Percentiles rank a stretch among this genome's conserved stretches.
These are phyloP conservation scores for Schizothorax lantsangensis DNA, from an alignment of 2,797 vertebrate genomes.

Conservation along the genomic window DNA sequence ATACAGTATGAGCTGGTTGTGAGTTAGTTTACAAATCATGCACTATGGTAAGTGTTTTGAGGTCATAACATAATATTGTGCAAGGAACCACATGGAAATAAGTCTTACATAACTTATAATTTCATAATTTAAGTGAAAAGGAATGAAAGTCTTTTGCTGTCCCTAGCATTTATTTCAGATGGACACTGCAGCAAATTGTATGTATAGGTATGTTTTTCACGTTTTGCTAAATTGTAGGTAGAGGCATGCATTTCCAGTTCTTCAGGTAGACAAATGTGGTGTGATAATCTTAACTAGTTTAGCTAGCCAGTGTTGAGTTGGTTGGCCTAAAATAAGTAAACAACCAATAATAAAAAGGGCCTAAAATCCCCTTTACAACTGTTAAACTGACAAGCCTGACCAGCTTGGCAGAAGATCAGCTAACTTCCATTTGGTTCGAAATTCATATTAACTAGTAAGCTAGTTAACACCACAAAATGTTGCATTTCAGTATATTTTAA, in stretches of 20 bases:
- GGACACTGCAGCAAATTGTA: neutral
- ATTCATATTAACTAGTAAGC: neutral
- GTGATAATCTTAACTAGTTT: neutral
- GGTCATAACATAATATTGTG: neutral
- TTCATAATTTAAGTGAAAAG: neutral
- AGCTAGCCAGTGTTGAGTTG: neutral
- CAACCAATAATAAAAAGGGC: neutral
- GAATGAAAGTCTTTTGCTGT: neutral
- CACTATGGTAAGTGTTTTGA: neutral
- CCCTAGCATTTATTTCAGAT: neutral
- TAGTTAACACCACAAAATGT: neutral
- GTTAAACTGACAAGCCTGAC: neutral
- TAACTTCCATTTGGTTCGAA: neutral
- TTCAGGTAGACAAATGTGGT: neutral
- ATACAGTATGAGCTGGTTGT: neutral
- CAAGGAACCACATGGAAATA: too few species aligned
- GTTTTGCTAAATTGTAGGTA: neutral
- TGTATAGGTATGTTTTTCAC: neutral
- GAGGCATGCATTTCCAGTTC: neutral
- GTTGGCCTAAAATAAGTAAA: neutral
- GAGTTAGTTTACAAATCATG: neutral
- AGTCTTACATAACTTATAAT: neutral
- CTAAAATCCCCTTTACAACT: neutral
- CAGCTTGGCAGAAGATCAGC: neutral
- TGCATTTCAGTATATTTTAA: neutral